Evolutionary conservation across 2,797 vertebrate genomes (phyloP).

Genomic region (Paedocypris micromegethes): DNA sequence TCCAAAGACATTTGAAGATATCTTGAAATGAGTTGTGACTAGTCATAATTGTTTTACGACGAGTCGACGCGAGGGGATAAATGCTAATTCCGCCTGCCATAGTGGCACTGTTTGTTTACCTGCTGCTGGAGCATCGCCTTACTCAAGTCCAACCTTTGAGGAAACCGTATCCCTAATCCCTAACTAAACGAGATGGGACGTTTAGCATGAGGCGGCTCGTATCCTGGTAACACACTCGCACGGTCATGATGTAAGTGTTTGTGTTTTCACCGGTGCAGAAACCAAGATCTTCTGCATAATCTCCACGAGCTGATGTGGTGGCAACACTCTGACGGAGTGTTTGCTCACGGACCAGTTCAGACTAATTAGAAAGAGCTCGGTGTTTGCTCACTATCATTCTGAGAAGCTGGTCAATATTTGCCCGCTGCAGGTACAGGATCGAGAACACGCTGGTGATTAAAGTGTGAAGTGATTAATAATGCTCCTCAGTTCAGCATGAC

Average conservation of each 20-base stretch:
- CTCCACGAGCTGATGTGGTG: constrained; percentile 36
- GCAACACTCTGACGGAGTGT: constrained; percentile 51
- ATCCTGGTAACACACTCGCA: no score
- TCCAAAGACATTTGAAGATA: no score
- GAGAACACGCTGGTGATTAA: constrained; percentile 33
- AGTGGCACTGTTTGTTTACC: no score
- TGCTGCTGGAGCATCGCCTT: no score
- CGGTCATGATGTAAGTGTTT: not conserved
- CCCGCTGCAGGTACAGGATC: constrained; percentile 57
- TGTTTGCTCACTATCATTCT: constrained; percentile 52
- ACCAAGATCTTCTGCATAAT: constrained; percentile 24
- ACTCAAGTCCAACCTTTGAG: no score
- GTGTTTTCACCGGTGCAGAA: constrained; percentile 26
- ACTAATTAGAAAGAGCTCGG: constrained; percentile 53
- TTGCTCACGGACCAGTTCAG: constrained; percentile 57
- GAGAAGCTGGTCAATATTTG: constrained; percentile 66
- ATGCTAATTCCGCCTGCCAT: no score
- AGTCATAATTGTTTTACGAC: no score
- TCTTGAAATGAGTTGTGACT: no score
- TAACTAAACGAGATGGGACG: no score
- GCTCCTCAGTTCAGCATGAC: not conserved
- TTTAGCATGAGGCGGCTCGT: no score
- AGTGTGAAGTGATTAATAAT: constrained; percentile 3
- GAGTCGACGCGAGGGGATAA: no score
- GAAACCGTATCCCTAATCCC: no score